Evolutionary conservation across 2,888 invertebrate genomes (phyloP), one percentile per base, ranked within the genome.

Genomic region (Darwinula stevensoni): DNA sequence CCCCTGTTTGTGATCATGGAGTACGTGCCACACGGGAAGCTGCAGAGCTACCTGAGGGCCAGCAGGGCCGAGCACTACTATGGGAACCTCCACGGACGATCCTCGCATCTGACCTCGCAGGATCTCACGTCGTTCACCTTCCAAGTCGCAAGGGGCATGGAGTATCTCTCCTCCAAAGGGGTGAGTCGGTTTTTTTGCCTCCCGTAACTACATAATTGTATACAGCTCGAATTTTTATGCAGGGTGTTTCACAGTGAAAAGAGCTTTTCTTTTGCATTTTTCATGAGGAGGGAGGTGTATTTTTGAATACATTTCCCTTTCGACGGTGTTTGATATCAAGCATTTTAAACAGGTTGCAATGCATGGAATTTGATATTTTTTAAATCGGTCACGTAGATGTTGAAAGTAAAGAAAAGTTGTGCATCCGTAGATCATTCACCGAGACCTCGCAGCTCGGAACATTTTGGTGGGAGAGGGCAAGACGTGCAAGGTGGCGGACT

Each of bases 1-100:
- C 86, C 86, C 6, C 65, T 76, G 36, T 69, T 84, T 47, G 72
- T 86, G 14, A 75, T 88, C 42, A 70, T 88, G 64, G 86, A 88
- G 52, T 84, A 72, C 47, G 72, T 84, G 5, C 65, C 68, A 42
- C 61, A 70, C 14, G 86, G 86, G 2, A 84, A 84, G 52, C 58
- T 88, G 34, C 82, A 82, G 51, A 71, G 74, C 43, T 84, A 73
- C 49, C 57, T 88, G 16, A 53, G 86, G 30, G 71, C 68, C 42
- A 80, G 78, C 2, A 59, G 86, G 36, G 76, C 76, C 1, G 73
- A 76, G 46, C 61, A 78, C 34, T 67, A 67, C 48, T 73, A 73
- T 44, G 70, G 71, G 12, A 71, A 71, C 50, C 63, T 69, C 36
- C 68, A 70, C 42, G 46, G 45, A 4, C 39, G 42, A 27, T 45